phyloP scores from a whole-genome alignment of 2,797 vertebrate species.

The Poeciliopsis paucimaculata region DNA sequence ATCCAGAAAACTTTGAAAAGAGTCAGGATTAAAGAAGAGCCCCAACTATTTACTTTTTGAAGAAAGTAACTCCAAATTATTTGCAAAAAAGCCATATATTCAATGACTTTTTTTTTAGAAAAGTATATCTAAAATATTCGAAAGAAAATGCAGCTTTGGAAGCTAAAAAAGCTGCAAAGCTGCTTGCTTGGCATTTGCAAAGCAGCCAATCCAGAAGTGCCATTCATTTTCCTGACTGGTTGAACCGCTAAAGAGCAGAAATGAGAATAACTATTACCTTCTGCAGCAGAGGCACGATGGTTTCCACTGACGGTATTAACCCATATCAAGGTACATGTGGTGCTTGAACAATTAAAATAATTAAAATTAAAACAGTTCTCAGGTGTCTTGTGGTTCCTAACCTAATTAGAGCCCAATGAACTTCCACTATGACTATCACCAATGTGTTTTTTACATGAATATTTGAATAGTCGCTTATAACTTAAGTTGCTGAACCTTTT shows the following conservation, averaged over 20 bases:
- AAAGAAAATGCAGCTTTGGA: not conserved
- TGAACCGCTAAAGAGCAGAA: not conserved
- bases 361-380: not conserved
- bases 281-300: not conserved
- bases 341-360: too few species aligned
- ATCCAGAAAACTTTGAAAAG: not conserved
- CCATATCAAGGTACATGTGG: not conserved
- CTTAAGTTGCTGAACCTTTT: not conserved
- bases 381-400: not conserved
- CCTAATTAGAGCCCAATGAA: not conserved
- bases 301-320: not conserved
- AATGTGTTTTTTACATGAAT: not conserved
- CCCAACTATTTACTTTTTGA: not conserved
- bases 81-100: not conserved
- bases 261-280: not conserved
- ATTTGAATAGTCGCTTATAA: not conserved
- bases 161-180: not conserved
- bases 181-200: not conserved
- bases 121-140: not conserved
- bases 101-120: not conserved
- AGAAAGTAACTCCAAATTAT: not conserved
- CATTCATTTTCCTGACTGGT: not conserved
- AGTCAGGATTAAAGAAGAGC: too few species aligned
- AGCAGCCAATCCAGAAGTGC: not conserved
- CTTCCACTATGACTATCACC: not conserved